Conservation (phyloP, 1,140 invertebrate species). For the Antheraea mylitta region DNA sequence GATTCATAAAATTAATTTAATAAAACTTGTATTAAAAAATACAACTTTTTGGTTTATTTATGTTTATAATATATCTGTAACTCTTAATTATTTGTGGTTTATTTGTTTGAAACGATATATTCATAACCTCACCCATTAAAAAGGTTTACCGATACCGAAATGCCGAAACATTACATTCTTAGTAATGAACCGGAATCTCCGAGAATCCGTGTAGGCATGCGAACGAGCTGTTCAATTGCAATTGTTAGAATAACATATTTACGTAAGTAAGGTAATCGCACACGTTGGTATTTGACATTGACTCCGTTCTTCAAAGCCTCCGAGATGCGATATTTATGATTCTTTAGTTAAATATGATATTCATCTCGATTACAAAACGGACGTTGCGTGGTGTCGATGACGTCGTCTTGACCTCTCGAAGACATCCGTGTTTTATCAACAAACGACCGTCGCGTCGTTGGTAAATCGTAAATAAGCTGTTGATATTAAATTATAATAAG, state of each 20-base stretch:
- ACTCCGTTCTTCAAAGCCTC: constrained; percentile 7
- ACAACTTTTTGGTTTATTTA: background rate
- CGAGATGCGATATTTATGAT: constrained; percentile 8
- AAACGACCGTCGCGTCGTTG: background rate
- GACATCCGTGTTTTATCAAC: constrained; percentile 15
- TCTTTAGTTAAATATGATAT: constrained; percentile 9
- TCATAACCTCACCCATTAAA: background rate
- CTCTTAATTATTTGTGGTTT: background rate
- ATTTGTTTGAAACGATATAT: background rate
- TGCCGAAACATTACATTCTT: constrained; percentile 48
- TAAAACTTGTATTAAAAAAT: background rate
- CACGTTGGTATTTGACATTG: constrained; percentile 31
- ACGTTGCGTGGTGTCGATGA: constrained; percentile 11
- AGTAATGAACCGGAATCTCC: constrained; percentile 61
- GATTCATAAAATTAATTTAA: background rate
- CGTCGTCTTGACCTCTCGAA: constrained; percentile 12
- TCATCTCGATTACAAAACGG: constrained; percentile 5
- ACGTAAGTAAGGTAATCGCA: constrained; percentile 29
- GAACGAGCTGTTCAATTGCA: constrained; percentile 35
- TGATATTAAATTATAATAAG: background rate
- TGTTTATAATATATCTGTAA: background rate
- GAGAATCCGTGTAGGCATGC: constrained; percentile 53
- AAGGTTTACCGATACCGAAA: constrained; percentile 11
- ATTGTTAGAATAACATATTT: constrained; percentile 27
- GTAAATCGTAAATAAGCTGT: background rate